Conservation (phyloP, 2,888 invertebrate genomes). For the Melipona beecheii region DNA sequence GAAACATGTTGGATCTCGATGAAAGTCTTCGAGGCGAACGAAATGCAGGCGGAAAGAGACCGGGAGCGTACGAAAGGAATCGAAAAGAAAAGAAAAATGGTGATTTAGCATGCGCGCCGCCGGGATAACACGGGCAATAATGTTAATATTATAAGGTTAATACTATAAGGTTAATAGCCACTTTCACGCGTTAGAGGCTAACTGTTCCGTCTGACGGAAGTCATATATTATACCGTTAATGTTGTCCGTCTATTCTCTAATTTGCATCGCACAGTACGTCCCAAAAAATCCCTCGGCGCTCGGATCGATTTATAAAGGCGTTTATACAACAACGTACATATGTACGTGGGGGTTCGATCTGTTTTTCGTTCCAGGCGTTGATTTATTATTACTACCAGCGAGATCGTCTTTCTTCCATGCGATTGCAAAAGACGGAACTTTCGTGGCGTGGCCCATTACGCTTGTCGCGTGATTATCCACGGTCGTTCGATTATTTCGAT, state of each 20-base stretch:
- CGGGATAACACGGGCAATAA: constrained; percentile 1
- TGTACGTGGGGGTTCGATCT: not conserved
- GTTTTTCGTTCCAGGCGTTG: constrained; percentile 5
- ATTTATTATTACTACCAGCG: not conserved
- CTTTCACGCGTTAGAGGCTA: constrained; percentile 1
- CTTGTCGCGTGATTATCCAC: constrained; percentile 32
- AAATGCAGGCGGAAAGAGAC: not conserved
- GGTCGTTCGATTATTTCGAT: constrained; percentile 26
- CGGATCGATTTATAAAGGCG: not conserved
- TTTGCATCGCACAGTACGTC: not conserved
- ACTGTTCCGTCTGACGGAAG: constrained; percentile 13
- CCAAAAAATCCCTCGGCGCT: not conserved
- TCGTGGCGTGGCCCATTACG: constrained; percentile 20
- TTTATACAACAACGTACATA: constrained; percentile 7
- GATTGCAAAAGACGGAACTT: constrained; percentile 22
- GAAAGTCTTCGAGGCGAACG: constrained; percentile 13
- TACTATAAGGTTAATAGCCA: constrained; percentile 12
- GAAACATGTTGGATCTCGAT: constrained; percentile 2
- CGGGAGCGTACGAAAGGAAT: not conserved
- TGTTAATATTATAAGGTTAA: not conserved
- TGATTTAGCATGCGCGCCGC: not conserved
- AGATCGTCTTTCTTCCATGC: not conserved
- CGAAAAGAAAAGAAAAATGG: not conserved
- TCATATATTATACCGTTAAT: not conserved
- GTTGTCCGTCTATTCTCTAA: not conserved